Percentiles rank a stretch among this genome's conserved stretches.
Evolutionary conservation across 2,797 vertebrate species (phyloP).

Genomic region (Scleropages formosus): DNA sequence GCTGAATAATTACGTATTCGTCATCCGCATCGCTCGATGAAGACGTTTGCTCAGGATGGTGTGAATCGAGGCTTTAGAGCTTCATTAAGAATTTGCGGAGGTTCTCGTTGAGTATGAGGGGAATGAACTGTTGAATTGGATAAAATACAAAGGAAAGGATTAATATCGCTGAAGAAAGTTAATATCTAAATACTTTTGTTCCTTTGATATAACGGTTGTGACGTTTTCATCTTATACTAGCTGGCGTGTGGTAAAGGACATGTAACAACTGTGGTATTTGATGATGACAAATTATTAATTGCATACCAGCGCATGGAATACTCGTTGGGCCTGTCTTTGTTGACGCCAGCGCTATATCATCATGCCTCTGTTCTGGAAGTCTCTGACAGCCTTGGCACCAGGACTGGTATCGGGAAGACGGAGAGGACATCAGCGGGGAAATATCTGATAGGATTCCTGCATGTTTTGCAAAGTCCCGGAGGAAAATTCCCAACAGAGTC

Average conservation of each 20-base stretch:
- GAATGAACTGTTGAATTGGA: too few species aligned
- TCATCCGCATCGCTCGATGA: not conserved
- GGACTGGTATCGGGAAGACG: not conserved
- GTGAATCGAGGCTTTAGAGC: not conserved
- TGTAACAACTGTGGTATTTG: too few species aligned
- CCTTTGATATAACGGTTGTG: too few species aligned
- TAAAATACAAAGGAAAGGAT: too few species aligned
- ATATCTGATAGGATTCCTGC: not conserved
- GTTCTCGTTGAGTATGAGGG: not conserved
- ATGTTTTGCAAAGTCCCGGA: not conserved
- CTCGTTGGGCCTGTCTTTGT: not conserved
- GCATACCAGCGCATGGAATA: conserved; percentile 16
- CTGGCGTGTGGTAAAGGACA: not conserved
- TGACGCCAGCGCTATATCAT: conserved; percentile 5
- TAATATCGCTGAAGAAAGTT: too few species aligned
- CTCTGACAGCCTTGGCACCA: not conserved
- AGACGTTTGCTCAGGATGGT: too few species aligned
- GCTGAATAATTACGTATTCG: conserved; percentile 26
- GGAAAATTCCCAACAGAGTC: too few species aligned
- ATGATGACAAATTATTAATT: not conserved
- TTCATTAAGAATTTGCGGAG: not conserved
- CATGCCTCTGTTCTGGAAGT: not conserved
- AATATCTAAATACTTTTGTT: too few species aligned
- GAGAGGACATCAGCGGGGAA: not conserved
- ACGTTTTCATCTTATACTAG: not conserved